phyloP scores from a whole-genome alignment of 2,888 invertebrate genomes.

The Pasiphila rectangulata region DNA sequence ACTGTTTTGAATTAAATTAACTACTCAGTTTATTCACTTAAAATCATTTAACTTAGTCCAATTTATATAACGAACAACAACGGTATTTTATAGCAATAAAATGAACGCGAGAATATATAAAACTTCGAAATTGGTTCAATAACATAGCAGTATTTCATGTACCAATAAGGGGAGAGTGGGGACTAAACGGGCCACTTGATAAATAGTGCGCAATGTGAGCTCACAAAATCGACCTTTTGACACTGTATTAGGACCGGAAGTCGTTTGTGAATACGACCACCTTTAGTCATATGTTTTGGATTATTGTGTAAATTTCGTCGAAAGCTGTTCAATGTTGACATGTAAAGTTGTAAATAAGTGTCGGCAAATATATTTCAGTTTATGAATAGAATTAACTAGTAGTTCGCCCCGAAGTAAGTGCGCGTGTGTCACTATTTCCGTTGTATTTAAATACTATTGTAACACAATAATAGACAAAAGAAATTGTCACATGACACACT shows the following conservation, averaged over 20 bases:
- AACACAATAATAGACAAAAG: too few relatives aligned
- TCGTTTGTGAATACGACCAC: slow-evolving; percentile 46
- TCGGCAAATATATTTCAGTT: too few relatives aligned
- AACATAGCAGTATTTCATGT: slow-evolving; percentile 35
- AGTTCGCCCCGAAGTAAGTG: too few relatives aligned
- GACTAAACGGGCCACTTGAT: slow-evolving; percentile 51
- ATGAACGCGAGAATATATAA: slow-evolving; percentile 16
- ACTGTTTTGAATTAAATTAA: too few relatives aligned
- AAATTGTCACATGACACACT: too few relatives aligned
- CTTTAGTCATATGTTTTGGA: slow-evolving; percentile 14
- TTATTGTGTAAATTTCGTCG: slow-evolving; percentile 20
- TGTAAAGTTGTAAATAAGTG: too few relatives aligned
- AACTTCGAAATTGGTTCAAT: slow-evolving; percentile 32
- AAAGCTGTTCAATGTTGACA: slow-evolving; percentile 27
- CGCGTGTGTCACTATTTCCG: too few relatives aligned
- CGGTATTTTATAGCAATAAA: slow-evolving; percentile 17
- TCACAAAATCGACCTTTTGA: slow-evolving; percentile 60
- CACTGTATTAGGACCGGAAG: slow-evolving; percentile 48
- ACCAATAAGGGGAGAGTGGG: slow-evolving; percentile 40
- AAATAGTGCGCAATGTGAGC: slow-evolving; percentile 61
- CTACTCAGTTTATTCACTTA: too few relatives aligned
- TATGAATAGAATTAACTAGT: too few relatives aligned
- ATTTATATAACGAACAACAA: slow-evolving; percentile 10
- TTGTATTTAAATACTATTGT: too few relatives aligned
- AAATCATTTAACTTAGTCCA: background rate